These are phyloP conservation scores for Trichopoda pennipes DNA, from an alignment of 2,888 invertebrate species.

Conservation along the genomic window DNA sequence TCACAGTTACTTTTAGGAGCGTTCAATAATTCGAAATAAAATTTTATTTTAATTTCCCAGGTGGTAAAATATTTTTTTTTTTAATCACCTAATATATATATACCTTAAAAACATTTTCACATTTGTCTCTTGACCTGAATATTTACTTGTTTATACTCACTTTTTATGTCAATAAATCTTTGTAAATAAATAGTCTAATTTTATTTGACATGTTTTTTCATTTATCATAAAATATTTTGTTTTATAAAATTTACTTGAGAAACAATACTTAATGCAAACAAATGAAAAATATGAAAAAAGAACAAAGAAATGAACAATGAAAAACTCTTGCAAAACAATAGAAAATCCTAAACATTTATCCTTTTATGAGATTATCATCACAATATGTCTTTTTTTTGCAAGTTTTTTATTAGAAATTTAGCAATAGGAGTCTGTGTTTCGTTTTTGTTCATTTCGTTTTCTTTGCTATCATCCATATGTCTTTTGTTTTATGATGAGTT, in stretches of 20 bases:
- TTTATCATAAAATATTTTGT: constrained; percentile 47
- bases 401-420: constrained; percentile 39
- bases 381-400: constrained; percentile 25
- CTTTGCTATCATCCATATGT: background rate
- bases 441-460: constrained; percentile 7
- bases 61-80: too few relatives aligned
- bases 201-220: constrained; percentile 6
- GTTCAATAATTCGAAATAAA: too few relatives aligned
- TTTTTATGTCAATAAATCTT: constrained; percentile 17
- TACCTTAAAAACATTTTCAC: too few relatives aligned
- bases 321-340: constrained; percentile 31
- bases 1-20: too few relatives aligned
- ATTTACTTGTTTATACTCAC: too few relatives aligned
- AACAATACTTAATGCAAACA: constrained; percentile 9
- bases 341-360: constrained; percentile 53
- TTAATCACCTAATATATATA: too few relatives aligned
- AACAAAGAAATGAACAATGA: constrained; percentile 12
- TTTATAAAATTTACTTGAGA: constrained; percentile 34
- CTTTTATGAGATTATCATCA: constrained; percentile 53
- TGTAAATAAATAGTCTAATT: too few relatives aligned
- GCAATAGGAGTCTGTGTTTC: constrained; percentile 39
- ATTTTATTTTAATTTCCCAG: too few relatives aligned
- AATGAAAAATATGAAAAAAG: background rate
- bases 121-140: too few relatives aligned
- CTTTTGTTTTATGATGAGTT: constrained; percentile 51